These are phyloP conservation scores for Entomobrya multifasciata DNA, from an alignment of 2,888 invertebrate genomes.

Conservation along the genomic window DNA sequence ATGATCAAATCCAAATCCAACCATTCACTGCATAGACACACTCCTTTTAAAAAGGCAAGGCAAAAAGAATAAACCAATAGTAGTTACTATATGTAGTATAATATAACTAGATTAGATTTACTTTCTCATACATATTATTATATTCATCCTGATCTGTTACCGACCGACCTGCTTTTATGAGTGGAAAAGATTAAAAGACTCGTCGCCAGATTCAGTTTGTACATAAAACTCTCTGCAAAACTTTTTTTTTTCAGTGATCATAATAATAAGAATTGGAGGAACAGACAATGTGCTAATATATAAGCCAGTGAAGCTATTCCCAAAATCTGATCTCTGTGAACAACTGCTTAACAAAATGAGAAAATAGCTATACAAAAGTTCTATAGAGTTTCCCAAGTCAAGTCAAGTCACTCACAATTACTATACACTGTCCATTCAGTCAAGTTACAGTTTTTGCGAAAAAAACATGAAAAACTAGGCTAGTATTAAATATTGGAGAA, in stretches of 20 bases:
- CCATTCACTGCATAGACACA: neutral
- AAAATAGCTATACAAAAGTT: no score
- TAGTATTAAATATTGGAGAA: conserved; percentile 30
- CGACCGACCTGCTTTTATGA: conserved; percentile 32
- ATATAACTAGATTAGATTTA: neutral
- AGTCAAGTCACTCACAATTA: no score
- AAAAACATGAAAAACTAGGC: conserved; percentile 41
- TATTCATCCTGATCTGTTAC: conserved; percentile 26
- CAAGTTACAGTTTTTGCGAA: conserved; percentile 38
- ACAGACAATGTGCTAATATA: neutral
- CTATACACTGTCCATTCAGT: neutral
- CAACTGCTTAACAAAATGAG: no score
- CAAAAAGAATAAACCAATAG: neutral
- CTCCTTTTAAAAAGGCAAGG: neutral
- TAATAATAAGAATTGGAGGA: no score
- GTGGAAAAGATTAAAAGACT: neutral
- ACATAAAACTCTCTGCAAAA: conserved; percentile 25
- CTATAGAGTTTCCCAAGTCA: no score
- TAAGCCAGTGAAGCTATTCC: neutral
- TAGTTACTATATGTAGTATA: no score
- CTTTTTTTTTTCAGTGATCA: neutral
- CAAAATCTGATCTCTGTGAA: no score
- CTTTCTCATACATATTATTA: no score
- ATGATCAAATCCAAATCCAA: conserved; percentile 9
- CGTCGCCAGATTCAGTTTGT: conserved; percentile 18